Evolutionary conservation across 2,888 invertebrate species (phyloP).

Genomic region (Ramazzottius varieornatus): DNA sequence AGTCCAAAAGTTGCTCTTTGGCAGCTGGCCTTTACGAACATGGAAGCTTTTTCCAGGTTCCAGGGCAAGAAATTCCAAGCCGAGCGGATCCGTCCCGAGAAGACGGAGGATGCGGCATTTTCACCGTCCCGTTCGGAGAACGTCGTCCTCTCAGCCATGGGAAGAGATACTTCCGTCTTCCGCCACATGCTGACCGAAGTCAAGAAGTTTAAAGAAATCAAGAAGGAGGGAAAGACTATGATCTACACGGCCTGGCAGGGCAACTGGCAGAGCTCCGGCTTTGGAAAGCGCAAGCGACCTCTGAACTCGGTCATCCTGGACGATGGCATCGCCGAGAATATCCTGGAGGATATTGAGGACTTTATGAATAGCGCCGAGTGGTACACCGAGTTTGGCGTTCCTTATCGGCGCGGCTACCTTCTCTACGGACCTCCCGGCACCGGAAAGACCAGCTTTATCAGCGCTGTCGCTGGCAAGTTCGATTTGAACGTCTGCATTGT

Average conservation of each 20-base stretch:
- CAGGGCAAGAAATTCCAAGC: conserved; percentile 19
- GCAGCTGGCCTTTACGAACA: too few relatives aligned
- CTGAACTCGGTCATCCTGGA: conserved; percentile 17
- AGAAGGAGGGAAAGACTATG: conserved; percentile 21
- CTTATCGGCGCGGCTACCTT: conserved; percentile 19
- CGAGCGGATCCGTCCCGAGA: conserved; percentile 16
- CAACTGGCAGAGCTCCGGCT: conserved; percentile 23
- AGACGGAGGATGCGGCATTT: conserved; percentile 18
- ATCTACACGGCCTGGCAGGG: conserved; percentile 22
- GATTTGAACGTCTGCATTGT: conserved; percentile 22
- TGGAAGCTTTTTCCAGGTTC: conserved; percentile 14
- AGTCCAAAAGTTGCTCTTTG: too few relatives aligned
- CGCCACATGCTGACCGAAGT: conserved; percentile 21
- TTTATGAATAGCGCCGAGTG: conserved; percentile 20
- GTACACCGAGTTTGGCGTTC: conserved; percentile 23
- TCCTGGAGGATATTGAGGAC: conserved; percentile 20
- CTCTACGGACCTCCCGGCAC: conserved; percentile 17
- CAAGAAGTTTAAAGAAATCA: conserved; percentile 17
- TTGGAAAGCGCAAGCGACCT: conserved; percentile 20
- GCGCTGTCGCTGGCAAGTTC: conserved; percentile 19
- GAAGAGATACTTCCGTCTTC: conserved; percentile 18
- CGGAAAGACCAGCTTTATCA: conserved; percentile 21
- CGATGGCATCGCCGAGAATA: conserved; percentile 16
- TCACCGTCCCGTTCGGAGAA: conserved; percentile 22
- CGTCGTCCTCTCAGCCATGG: conserved; percentile 21